Evolutionary conservation across 2,797 vertebrate species (phyloP).

Genomic region (Clarias pachynema): DNA sequence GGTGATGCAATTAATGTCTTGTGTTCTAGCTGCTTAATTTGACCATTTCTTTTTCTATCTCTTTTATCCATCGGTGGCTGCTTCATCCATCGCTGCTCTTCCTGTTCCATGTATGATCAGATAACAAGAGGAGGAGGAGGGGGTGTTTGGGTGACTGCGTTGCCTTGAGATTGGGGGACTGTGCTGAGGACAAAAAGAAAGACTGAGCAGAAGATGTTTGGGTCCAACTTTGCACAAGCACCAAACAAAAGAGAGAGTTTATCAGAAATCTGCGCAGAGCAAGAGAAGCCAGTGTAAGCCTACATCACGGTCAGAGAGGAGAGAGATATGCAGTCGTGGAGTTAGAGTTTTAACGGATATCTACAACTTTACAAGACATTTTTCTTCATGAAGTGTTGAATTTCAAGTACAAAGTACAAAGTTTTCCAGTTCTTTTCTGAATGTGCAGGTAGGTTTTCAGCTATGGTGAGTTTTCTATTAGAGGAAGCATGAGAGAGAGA

Average conservation of each 20-base stretch:
- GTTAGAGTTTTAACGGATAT: slow-evolving; percentile 74
- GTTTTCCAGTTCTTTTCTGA: slow-evolving; percentile 77
- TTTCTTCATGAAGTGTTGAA: slow-evolving; percentile 80
- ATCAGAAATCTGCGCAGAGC: slow-evolving; percentile 84
- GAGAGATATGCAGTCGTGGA: slow-evolving; percentile 79
- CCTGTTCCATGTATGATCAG: slow-evolving; percentile 66
- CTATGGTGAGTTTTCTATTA: slow-evolving; percentile 75
- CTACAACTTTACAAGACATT: slow-evolving; percentile 69
- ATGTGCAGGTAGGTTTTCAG: slow-evolving; percentile 89
- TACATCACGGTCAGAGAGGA: slow-evolving; percentile 71
- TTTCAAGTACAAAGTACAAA: slow-evolving; percentile 73
- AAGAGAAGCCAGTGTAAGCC: slow-evolving; percentile 69
- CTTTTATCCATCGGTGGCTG: slow-evolving; percentile 32
- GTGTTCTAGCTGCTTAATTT: background rate
- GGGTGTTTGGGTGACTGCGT: slow-evolving; percentile 83
- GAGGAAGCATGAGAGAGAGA: slow-evolving; percentile 73
- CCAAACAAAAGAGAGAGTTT: slow-evolving; percentile 71
- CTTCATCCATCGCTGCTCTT: slow-evolving; percentile 16
- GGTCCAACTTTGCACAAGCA: slow-evolving; percentile 91
- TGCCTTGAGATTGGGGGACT: slow-evolving; percentile 90
- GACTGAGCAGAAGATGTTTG: slow-evolving; percentile 76
- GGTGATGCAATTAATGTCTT: background rate
- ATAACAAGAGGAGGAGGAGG: slow-evolving; percentile 77
- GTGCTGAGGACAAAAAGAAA: slow-evolving; percentile 73
- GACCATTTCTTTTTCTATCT: slow-evolving; percentile 43